These are phyloP conservation scores for Pasiphila rectangulata DNA, from an alignment of 2,888 invertebrate species.

Conservation along the genomic window DNA sequence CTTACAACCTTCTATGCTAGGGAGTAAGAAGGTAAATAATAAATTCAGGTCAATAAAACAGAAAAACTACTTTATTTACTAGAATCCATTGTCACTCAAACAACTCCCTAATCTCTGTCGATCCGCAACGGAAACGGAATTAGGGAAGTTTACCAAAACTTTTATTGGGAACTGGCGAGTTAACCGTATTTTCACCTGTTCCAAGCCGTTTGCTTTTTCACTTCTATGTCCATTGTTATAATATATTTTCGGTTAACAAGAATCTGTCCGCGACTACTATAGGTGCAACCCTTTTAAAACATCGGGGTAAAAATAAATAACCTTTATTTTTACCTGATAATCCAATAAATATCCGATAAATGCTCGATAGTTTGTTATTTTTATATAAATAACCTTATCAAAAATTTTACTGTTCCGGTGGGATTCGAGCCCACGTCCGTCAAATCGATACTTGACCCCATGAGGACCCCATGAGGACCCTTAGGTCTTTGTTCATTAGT, in stretches of 20 bases:
- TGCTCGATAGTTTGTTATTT: background rate
- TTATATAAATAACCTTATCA: no score
- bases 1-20: no score
- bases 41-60: conserved; percentile 4
- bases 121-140: conserved; percentile 37
- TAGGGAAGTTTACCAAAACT: conserved; percentile 38
- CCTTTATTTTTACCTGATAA: no score
- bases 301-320: no score
- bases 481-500: no score
- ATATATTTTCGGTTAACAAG: background rate
- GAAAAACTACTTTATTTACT: conserved; percentile 2
- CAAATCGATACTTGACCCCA: no score
- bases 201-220: conserved; percentile 16
- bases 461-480: no score
- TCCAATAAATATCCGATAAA: background rate
- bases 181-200: conserved; percentile 32
- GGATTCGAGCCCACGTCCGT: no score
- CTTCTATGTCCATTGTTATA: conserved; percentile 13
- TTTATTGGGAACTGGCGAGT: conserved; percentile 45
- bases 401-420: no score
- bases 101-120: conserved; percentile 26
- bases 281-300: background rate
- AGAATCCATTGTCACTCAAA: conserved; percentile 27
- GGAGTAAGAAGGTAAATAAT: no score
- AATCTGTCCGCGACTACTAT: background rate